These are phyloP conservation scores for Amiota minor DNA, from an alignment of 2,888 invertebrate species.

Conservation along the genomic window DNA sequence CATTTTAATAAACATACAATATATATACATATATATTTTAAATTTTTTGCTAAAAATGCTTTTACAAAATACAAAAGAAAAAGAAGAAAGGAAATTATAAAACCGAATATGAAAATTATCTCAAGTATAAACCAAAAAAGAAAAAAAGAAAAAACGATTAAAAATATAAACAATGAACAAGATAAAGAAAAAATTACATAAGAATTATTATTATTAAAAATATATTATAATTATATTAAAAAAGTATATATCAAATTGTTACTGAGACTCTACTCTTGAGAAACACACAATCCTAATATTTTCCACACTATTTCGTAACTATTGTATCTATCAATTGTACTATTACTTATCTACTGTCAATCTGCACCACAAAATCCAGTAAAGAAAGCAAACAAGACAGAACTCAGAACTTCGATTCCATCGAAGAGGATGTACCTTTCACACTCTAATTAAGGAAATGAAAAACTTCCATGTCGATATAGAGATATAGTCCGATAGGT, in stretches of 20 bases:
- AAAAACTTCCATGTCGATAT: not conserved
- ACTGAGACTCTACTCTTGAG: conserved; percentile 50
- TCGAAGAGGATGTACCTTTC: conserved; percentile 42
- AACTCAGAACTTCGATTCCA: not conserved
- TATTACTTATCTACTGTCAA: no score
- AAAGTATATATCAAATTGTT: conserved; percentile 62
- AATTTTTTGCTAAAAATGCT: conserved; percentile 69
- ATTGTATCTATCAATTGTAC: no score
- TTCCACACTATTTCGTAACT: not conserved
- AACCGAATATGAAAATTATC: not conserved
- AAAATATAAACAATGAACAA: not conserved
- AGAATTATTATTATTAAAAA: conserved; percentile 50
- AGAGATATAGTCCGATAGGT: no score
- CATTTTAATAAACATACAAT: conserved; percentile 45
- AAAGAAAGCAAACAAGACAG: conserved; percentile 7
- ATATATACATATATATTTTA: conserved; percentile 54
- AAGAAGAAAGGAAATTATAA: conserved; percentile 20
- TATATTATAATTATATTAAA: conserved; percentile 56
- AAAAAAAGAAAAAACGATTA: conserved; percentile 35
- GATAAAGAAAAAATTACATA: conserved; percentile 37
- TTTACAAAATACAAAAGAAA: conserved; percentile 59
- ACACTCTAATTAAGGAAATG: conserved; percentile 48
- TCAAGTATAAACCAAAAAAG: conserved; percentile 33
- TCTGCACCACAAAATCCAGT: conserved; percentile 23
- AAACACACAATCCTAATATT: conserved; percentile 43